Conservation (phyloP, 2,113 vertebrate genomes). For the Neopipo cinnamomea region DNA sequence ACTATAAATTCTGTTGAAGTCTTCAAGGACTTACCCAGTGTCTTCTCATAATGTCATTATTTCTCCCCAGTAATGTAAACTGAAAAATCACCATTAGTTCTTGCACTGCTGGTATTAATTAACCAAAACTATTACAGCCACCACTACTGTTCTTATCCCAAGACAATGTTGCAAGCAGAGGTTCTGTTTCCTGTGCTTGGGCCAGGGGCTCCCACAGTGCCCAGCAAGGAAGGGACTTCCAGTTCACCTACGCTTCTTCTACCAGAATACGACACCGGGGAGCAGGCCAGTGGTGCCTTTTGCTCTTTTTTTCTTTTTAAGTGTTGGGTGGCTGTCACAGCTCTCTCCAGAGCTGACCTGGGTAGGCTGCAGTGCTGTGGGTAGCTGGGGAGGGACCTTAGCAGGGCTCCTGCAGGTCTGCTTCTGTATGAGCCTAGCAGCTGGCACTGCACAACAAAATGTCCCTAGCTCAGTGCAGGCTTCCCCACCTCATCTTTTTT, state of each 20-base stretch:
- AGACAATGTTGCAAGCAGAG: background rate
- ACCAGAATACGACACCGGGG: background rate
- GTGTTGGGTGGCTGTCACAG: background rate
- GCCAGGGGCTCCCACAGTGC: too few relatives aligned
- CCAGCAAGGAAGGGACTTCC: background rate
- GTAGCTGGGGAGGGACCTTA: background rate
- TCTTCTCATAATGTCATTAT: background rate
- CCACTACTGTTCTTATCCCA: fast-evolving
- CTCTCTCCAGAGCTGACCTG: background rate
- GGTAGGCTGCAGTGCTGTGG: background rate
- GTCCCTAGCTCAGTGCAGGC: background rate
- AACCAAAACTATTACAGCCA: background rate
- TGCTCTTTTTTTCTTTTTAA: too few relatives aligned
- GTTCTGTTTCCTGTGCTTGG: background rate
- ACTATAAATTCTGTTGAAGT: background rate
- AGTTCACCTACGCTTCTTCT: background rate
- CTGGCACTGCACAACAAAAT: background rate
- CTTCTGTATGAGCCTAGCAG: background rate
- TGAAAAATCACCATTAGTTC: background rate
- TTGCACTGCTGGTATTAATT: background rate
- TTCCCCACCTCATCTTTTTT: background rate
- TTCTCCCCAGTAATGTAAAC: background rate
- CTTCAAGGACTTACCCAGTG: background rate
- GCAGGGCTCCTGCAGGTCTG: background rate
- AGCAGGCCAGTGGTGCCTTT: background rate